Conservation (phyloP, 1,140 invertebrate genomes). For the Berghia stephanieae region DNA sequence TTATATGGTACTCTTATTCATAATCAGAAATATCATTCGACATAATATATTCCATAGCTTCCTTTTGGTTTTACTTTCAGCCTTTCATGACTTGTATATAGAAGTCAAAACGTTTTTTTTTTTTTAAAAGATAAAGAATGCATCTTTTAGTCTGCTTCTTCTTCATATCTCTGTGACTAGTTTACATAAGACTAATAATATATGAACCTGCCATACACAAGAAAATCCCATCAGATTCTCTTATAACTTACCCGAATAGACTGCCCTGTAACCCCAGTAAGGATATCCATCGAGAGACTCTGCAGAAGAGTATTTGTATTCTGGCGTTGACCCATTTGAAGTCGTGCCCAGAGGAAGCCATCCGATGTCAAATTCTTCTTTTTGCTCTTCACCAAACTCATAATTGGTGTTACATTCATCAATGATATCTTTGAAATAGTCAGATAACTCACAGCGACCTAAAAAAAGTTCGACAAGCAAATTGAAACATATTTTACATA, state of each 20-base stretch:
- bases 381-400: constrained; percentile 53
- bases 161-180: too few relatives aligned
- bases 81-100: too few relatives aligned
- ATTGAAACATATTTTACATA: background rate
- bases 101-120: too few relatives aligned
- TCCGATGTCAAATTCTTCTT: constrained; percentile 48
- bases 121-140: too few relatives aligned
- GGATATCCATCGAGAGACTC: constrained; percentile 66
- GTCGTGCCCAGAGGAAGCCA: constrained; percentile 55
- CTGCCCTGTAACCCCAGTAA: constrained; percentile 64
- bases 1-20: too few relatives aligned
- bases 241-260: constrained; percentile 68
- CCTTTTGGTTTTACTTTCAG: too few relatives aligned
- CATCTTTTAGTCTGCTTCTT: too few relatives aligned
- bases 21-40: too few relatives aligned
- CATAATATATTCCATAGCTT: too few relatives aligned
- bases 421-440: constrained; percentile 21
- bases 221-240: too few relatives aligned
- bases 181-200: too few relatives aligned
- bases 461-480: background rate
- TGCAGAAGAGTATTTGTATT: constrained; percentile 59
- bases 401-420: constrained; percentile 59
- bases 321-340: constrained; percentile 10
- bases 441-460: constrained; percentile 3
- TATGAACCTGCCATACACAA: too few relatives aligned